Conservation (phyloP, 2,888 invertebrate genomes). For the Caenorhabditis afra region DNA sequence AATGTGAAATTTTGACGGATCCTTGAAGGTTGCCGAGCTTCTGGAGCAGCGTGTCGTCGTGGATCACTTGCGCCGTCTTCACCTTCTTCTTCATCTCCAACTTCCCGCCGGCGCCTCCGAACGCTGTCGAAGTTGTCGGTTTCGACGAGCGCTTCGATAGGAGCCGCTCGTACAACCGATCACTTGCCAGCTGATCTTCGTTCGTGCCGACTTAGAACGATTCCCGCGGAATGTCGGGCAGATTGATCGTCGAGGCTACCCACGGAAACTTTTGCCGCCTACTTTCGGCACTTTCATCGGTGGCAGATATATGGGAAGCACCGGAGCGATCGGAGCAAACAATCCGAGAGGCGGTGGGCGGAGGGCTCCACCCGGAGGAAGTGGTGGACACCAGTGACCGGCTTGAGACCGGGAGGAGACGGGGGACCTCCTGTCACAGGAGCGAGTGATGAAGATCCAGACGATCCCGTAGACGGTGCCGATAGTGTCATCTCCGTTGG, state of each 20-base stretch:
- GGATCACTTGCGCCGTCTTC: conserved; percentile 68
- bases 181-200: too few species aligned
- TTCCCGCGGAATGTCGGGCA: conserved; percentile 91
- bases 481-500: conserved; percentile 64
- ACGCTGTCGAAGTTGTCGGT: too few species aligned
- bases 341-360: conserved; percentile 68
- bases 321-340: conserved; percentile 50
- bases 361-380: conserved; percentile 66
- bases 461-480: conserved; percentile 81
- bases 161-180: too few species aligned
- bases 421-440: conserved; percentile 81
- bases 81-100: conserved; percentile 80
- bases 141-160: too few species aligned
- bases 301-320: conserved; percentile 90
- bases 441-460: conserved; percentile 80
- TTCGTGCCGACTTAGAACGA: conserved; percentile 95
- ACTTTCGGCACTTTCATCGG: conserved; percentile 94
- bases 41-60: conserved; percentile 72
- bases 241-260: conserved; percentile 86
- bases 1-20: conserved; percentile 83
- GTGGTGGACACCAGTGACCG: conserved; percentile 83
- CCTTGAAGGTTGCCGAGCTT: conserved; percentile 82
- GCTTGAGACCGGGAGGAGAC: conserved; percentile 84
- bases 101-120: too few species aligned
- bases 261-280: conserved; percentile 94